These are phyloP conservation scores for Oryzias woworae DNA, from an alignment of 2,113 vertebrate species.

Conservation along the genomic window DNA sequence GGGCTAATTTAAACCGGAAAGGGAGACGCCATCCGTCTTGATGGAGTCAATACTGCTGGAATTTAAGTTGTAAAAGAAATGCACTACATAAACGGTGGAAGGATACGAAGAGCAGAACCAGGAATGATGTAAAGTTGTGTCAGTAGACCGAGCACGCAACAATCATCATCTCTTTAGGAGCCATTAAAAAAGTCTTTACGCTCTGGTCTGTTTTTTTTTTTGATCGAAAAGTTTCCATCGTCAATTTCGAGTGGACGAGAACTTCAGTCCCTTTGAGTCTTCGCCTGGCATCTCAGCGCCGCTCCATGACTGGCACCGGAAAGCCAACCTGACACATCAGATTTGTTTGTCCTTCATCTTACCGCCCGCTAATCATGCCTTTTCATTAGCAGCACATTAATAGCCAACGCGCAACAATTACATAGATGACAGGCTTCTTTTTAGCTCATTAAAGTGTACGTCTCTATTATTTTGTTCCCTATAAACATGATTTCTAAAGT, in stretches of 20 bases:
- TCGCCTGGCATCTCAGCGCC: slow-evolving; percentile 12
- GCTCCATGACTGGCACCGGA: slow-evolving; percentile 34
- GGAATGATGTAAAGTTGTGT: slow-evolving; percentile 15
- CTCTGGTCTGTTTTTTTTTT: background rate
- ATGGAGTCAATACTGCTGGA: slow-evolving; percentile 25
- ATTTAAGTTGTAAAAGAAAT: slow-evolving; percentile 25
- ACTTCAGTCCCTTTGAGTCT: background rate
- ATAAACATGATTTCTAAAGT: slow-evolving; percentile 60
- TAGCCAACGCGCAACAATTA: slow-evolving; percentile 62
- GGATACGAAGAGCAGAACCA: slow-evolving; percentile 6
- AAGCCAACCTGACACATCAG: slow-evolving; percentile 37
- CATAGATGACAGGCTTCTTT: slow-evolving; percentile 44
- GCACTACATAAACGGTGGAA: background rate
- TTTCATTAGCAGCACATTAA: slow-evolving; percentile 53
- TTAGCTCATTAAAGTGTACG: slow-evolving; percentile 59
- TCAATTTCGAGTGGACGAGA: background rate
- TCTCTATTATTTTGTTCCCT: slow-evolving; percentile 59
- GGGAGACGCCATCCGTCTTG: slow-evolving; percentile 44
- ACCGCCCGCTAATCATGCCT: slow-evolving; percentile 50
- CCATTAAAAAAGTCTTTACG: background rate
- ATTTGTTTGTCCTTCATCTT: slow-evolving; percentile 59
- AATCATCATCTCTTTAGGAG: slow-evolving; percentile 7
- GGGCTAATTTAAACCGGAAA: slow-evolving; percentile 42
- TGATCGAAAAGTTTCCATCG: background rate
- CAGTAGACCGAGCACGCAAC: slow-evolving; percentile 7